A percentile compares a stretch with the other conserved stretches of the same genome.
Conservation (phyloP, 2,888 invertebrate genomes). For the Lamellibrachia columna region DNA sequence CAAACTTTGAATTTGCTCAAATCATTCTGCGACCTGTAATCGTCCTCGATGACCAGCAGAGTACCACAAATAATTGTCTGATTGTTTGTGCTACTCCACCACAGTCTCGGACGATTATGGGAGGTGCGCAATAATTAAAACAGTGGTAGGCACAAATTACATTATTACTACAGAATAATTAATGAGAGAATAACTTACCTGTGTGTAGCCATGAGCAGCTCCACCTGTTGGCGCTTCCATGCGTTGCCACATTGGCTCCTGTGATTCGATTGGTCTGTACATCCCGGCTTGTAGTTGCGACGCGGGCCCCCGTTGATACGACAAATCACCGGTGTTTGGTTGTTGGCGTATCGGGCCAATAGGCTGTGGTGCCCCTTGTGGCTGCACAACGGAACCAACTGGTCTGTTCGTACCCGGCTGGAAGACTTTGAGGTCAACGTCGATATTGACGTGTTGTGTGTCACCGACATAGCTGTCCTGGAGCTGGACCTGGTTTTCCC, state of each 20-base stretch:
- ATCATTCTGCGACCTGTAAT: too few relatives aligned
- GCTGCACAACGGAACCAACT: neutral
- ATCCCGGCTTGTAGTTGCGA: neutral
- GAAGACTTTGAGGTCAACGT: neutral
- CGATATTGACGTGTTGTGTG: neutral
- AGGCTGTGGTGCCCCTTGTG: neutral
- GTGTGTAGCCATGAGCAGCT: neutral
- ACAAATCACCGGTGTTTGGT: neutral
- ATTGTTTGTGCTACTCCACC: too few relatives aligned
- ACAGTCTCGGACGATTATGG: too few relatives aligned
- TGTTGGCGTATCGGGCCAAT: neutral
- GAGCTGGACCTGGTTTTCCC: neutral
- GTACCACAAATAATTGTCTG: too few relatives aligned
- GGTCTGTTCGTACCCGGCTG: neutral
- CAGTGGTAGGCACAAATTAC: too few relatives aligned
- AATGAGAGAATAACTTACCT: neutral
- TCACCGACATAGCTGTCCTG: neutral
- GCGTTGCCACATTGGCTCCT: conserved; percentile 16
- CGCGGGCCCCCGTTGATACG: neutral
- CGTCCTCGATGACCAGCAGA: too few relatives aligned
- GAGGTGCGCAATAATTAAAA: too few relatives aligned
- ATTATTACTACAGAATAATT: neutral
- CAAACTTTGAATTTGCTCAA: too few relatives aligned
- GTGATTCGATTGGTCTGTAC: neutral
- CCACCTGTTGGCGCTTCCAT: neutral